Conservation (phyloP, 2,888 invertebrate genomes). For the Tuberolachnus salignus region DNA sequence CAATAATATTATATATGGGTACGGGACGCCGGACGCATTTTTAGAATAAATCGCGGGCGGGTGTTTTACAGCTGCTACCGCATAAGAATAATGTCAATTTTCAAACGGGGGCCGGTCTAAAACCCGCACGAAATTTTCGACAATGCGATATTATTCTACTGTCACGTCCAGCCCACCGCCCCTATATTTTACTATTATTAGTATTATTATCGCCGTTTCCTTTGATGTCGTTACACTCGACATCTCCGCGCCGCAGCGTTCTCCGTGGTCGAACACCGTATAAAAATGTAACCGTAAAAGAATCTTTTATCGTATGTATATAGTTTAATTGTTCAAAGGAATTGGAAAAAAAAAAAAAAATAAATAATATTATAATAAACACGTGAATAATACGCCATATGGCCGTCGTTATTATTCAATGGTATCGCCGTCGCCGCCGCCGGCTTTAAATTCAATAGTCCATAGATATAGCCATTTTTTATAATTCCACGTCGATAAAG, state of each 20-base stretch:
- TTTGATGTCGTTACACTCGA: not conserved
- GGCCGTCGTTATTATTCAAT: slow-evolving; percentile 11
- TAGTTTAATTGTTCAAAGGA: not conserved
- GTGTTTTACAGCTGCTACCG: no score
- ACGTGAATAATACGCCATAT: slow-evolving; percentile 2
- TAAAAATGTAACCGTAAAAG: no score
- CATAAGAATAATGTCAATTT: no score
- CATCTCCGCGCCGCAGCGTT: not conserved
- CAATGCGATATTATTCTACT: no score
- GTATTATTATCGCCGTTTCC: not conserved
- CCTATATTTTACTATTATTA: no score
- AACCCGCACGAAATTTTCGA: no score
- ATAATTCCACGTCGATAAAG: not conserved
- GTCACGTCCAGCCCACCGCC: no score
- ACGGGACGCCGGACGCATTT: not conserved
- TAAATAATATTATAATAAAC: no score
- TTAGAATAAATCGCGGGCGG: no score
- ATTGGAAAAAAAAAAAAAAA: no score
- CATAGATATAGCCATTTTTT: slow-evolving; percentile 2
- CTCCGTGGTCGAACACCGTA: not conserved
- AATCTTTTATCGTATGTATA: no score
- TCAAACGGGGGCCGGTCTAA: no score
- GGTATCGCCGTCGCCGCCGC: not conserved
- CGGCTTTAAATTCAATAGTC: not conserved
- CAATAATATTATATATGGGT: not conserved